These are phyloP conservation scores for Dipodomys spectabilis DNA, from an alignment of 2,113 vertebrate species.

Conservation along the genomic window DNA sequence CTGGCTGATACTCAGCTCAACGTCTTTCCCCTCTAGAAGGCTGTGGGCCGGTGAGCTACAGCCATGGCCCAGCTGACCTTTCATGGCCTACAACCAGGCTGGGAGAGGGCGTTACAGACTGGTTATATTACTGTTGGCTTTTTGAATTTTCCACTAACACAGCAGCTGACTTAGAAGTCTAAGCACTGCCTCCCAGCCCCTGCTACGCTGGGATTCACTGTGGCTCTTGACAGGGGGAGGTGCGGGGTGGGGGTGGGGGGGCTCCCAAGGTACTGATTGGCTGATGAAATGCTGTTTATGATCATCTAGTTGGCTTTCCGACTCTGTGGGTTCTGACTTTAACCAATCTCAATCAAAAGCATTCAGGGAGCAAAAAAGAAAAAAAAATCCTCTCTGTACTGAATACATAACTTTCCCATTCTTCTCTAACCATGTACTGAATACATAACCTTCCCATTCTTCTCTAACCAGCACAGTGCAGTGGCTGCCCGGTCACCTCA, in stretches of 20 bases:
- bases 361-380: neutral
- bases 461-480: neutral
- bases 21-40: neutral
- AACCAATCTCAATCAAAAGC: slow-evolving; percentile 1
- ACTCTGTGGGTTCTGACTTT: neutral
- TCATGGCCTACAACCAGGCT: rapidly evolving
- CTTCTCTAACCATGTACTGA: neutral
- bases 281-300: neutral
- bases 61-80: neutral
- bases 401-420: neutral
- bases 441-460: neutral
- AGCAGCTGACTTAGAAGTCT: neutral
- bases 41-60: neutral
- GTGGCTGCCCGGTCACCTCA: neutral
- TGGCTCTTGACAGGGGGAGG: neutral
- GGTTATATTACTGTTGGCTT: neutral
- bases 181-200: neutral
- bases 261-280: neutral
- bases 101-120: neutral
- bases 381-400: neutral
- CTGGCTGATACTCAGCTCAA: neutral
- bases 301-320: neutral
- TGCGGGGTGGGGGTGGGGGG: neutral
- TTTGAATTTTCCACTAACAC: neutral
- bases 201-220: neutral